Evolutionary conservation across 2,797 vertebrate genomes (phyloP).

Genomic region (Pyrocephalus nanus): DNA sequence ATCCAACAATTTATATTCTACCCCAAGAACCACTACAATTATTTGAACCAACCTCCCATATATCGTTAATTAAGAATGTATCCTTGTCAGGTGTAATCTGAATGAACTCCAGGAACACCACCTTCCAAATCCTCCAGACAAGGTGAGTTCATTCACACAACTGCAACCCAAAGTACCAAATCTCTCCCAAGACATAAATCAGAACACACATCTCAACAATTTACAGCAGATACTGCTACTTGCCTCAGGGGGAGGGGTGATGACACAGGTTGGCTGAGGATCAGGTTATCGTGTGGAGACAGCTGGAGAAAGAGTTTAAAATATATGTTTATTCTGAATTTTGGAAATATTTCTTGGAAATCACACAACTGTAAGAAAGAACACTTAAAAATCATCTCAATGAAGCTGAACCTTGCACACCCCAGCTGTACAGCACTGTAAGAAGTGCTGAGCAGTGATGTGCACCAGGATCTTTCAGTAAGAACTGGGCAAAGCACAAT

Average conservation of each 20-base stretch:
- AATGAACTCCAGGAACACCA: not conserved
- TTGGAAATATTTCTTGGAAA: not conserved
- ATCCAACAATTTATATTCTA: not conserved
- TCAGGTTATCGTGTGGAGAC: conserved; percentile 95
- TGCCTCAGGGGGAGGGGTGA: conserved; percentile 96
- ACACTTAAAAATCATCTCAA: not conserved
- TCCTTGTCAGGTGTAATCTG: not conserved
- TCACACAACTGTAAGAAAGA: not conserved
- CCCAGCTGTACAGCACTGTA: not conserved
- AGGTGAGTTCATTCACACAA: not conserved
- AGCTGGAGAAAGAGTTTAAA: conserved; percentile 79
- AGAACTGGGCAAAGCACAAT: not conserved
- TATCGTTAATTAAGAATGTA: not conserved
- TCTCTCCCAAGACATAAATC: not conserved
- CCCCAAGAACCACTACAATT: not conserved
- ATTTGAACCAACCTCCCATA: not conserved
- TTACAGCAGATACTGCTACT: conserved; percentile 45
- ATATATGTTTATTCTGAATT: not conserved
- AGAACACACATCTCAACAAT: not conserved
- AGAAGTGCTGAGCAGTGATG: not conserved
- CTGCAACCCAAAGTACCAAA: not conserved
- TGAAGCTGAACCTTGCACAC: not conserved
- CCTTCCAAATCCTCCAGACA: not conserved
- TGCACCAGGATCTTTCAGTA: not conserved
- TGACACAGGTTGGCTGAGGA: conserved; percentile 97